These are phyloP conservation scores for Strix aluco DNA, from an alignment of 2,113 vertebrate genomes.

Conservation along the genomic window DNA sequence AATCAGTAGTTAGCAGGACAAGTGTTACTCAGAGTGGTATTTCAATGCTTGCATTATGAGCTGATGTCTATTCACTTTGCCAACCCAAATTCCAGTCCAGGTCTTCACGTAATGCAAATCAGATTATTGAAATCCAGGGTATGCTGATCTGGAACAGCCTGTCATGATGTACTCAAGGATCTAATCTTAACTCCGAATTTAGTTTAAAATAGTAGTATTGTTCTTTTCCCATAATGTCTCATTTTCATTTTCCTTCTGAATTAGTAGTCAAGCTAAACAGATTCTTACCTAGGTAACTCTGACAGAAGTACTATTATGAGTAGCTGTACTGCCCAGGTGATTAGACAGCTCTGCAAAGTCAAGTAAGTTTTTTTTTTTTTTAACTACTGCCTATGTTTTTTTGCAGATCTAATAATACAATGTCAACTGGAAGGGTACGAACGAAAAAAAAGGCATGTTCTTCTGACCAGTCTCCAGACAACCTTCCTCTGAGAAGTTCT, in stretches of 20 bases:
- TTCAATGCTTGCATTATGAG: background rate
- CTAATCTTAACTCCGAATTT: conserved; percentile 22
- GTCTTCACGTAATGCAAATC: conserved; percentile 36
- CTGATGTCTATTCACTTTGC: background rate
- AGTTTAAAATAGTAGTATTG: conserved; percentile 36
- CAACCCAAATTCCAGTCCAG: conserved; percentile 22
- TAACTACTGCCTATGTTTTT: background rate
- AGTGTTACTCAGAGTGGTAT: background rate
- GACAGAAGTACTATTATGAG: background rate
- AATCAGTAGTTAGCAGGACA: background rate
- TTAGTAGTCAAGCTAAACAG: background rate
- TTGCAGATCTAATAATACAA: conserved; percentile 74
- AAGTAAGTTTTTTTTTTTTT: background rate
- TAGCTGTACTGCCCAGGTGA: background rate
- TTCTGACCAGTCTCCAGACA: conserved; percentile 81
- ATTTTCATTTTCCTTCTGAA: background rate
- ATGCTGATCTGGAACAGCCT: conserved; percentile 26
- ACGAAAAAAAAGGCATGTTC: conserved; percentile 82
- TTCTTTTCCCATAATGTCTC: background rate
- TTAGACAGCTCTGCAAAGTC: background rate
- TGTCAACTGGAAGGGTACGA: conserved; percentile 79
- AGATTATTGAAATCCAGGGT: conserved; percentile 61
- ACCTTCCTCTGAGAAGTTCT: conserved; percentile 86
- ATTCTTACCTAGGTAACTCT: background rate
- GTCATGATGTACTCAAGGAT: conserved; percentile 11